These are phyloP conservation scores for Acipenser transmontanus DNA, from an alignment of 2,797 vertebrate genomes.

Conservation along the genomic window DNA sequence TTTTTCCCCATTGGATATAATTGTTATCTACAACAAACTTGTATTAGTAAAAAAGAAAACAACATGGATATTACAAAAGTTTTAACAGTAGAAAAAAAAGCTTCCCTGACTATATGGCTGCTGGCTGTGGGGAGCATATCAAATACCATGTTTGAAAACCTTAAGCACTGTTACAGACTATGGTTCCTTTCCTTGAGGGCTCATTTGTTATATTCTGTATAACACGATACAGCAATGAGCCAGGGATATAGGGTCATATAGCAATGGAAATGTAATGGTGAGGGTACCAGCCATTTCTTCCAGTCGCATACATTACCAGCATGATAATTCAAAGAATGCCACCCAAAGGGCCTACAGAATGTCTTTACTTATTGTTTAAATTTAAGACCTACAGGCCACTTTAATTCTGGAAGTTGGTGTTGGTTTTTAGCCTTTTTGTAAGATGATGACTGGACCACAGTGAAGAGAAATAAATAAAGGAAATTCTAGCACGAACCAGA, in stretches of 20 bases:
- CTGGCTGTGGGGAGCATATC: neutral
- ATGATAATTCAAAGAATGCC: no score
- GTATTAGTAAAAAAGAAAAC: neutral
- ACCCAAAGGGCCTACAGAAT: no score
- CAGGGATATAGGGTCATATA: neutral
- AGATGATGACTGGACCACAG: no score
- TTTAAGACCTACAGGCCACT: no score
- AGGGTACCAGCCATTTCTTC: no score
- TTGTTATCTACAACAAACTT: neutral
- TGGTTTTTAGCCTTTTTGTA: no score
- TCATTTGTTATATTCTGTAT: neutral
- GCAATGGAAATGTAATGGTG: no score
- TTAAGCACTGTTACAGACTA: neutral
- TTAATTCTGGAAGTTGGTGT: no score
- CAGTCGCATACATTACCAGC: no score
- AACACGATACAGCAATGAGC: neutral
- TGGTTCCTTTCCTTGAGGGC: neutral
- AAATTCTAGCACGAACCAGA: neutral
- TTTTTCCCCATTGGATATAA: neutral
- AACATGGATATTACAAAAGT: no score
- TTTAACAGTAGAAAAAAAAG: no score
- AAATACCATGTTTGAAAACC: neutral
- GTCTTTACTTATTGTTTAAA: no score
- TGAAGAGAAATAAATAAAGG: neutral
- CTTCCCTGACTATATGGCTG: neutral